phyloP scores from a whole-genome alignment of 2,797 vertebrate species.

The Eidolon dupreanum region DNA sequence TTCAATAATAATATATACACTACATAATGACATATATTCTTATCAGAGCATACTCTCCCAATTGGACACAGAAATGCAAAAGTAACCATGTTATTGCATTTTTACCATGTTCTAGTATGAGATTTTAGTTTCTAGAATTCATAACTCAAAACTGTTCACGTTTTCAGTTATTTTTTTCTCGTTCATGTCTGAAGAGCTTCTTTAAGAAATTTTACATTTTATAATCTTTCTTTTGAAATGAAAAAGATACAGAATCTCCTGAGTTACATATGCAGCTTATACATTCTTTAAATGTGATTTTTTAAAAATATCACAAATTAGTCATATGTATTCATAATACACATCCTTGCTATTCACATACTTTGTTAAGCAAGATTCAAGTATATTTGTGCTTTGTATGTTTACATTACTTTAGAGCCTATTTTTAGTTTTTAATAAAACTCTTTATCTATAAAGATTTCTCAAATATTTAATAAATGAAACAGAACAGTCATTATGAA shows the following conservation, averaged over 20 bases:
- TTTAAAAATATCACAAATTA: constrained; percentile 57
- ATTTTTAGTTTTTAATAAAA: constrained; percentile 67
- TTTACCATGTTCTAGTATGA: not conserved
- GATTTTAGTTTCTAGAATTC: constrained; percentile 26
- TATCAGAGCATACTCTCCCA: not conserved
- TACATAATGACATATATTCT: not conserved
- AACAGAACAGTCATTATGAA: constrained; percentile 56
- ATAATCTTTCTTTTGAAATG: constrained; percentile 51
- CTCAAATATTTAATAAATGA: constrained; percentile 62
- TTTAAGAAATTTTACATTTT: constrained; percentile 53
- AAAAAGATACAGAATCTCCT: constrained; percentile 55
- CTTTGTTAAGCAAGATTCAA: constrained; percentile 59
- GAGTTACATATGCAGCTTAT: constrained; percentile 47
- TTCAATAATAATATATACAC: not conserved
- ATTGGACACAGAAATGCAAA: not conserved
- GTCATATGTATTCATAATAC: constrained; percentile 37
- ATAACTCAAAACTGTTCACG: constrained; percentile 16
- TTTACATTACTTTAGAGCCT: constrained; percentile 56
- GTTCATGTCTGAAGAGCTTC: not conserved
- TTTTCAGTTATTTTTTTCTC: not conserved
- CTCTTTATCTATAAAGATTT: constrained; percentile 45
- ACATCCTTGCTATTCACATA: constrained; percentile 44
- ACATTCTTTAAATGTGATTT: constrained; percentile 42
- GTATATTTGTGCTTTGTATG: constrained; percentile 60
- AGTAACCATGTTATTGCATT: not conserved